These are phyloP conservation scores for Drosophila stalkeri DNA, from an alignment of 2,888 invertebrate species.

Conservation along the genomic window DNA sequence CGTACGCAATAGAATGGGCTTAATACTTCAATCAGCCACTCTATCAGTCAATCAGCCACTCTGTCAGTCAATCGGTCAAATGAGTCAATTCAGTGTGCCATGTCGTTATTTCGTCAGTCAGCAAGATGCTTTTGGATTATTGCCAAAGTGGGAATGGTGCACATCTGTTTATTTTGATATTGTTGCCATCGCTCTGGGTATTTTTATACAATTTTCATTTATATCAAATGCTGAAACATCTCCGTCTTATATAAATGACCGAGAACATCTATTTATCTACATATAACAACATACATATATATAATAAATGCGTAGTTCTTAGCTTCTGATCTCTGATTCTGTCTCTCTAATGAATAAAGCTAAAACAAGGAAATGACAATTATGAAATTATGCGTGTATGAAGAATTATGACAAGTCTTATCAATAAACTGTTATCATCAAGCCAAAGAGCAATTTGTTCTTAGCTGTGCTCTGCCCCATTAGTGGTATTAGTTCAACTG, in stretches of 20 bases:
- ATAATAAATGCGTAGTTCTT: no score
- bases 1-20: no score
- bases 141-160: slow-evolving; percentile 63
- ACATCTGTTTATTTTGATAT: slow-evolving; percentile 69
- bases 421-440: slow-evolving; percentile 47
- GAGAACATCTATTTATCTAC: background rate
- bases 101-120: slow-evolving; percentile 50
- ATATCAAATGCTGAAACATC: slow-evolving; percentile 6
- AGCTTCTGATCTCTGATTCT: background rate
- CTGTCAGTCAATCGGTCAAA: slow-evolving; percentile 26
- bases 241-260: background rate
- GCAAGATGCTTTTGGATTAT: slow-evolving; percentile 55
- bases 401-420: slow-evolving; percentile 15
- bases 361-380: slow-evolving; percentile 16
- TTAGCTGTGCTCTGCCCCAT: slow-evolving; percentile 28
- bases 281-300: no score
- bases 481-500: slow-evolving; percentile 18
- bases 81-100: no score
- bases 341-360: background rate
- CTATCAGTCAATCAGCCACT: slow-evolving; percentile 33
- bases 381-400: slow-evolving; percentile 4
- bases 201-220: slow-evolving; percentile 30
- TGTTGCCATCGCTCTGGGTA: slow-evolving; percentile 31
- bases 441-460: slow-evolving; percentile 38
- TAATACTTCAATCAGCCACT: slow-evolving; percentile 18